Evolutionary conservation across 2,113 vertebrate species (phyloP).

Genomic region (Lucifuga dentata): DNA sequence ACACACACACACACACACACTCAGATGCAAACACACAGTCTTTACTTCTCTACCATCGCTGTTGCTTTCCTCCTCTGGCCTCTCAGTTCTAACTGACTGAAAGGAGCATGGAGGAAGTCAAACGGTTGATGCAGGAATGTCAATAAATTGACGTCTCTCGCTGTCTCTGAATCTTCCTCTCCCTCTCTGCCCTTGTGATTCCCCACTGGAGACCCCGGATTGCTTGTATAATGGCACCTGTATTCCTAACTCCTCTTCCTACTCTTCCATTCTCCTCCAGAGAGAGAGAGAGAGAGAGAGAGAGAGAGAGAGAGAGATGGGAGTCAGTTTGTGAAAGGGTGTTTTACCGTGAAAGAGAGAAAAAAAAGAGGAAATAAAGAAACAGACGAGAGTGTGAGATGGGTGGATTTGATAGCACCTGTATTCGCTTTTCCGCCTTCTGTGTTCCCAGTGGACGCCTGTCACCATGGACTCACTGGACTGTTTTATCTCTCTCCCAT

Average conservation of each 20-base stretch:
- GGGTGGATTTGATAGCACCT: conserved; percentile 75
- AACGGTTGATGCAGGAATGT: conserved; percentile 49
- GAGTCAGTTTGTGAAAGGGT: conserved; percentile 24
- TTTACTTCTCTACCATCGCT: not conserved
- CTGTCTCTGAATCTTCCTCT: not conserved
- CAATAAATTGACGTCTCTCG: conserved; percentile 55
- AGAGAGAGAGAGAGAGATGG: conserved; percentile 39
- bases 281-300: conserved; percentile 38
- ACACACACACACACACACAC: not conserved
- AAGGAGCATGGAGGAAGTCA: conserved; percentile 50
- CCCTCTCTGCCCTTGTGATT: conserved; percentile 34
- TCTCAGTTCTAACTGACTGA: conserved; percentile 27
- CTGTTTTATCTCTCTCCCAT: conserved; percentile 76
- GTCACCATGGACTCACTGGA: conserved; percentile 76
- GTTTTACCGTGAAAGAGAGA: conserved; percentile 36
- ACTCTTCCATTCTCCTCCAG: conserved; percentile 32
- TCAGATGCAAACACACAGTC: no score
- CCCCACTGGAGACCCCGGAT: conserved; percentile 29
- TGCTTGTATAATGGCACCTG: conserved; percentile 60
- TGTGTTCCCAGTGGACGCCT: conserved; percentile 70
- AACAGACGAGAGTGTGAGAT: conserved; percentile 59
- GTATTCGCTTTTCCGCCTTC: conserved; percentile 65
- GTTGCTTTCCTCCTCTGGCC: not conserved
- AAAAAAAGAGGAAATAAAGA: conserved; percentile 60
- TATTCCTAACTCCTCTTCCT: conserved; percentile 49